A percentile compares a stretch with the other conserved stretches of the same genome.
Conservation (phyloP, 2,888 invertebrate genomes). For the Odontomyia ornata region DNA sequence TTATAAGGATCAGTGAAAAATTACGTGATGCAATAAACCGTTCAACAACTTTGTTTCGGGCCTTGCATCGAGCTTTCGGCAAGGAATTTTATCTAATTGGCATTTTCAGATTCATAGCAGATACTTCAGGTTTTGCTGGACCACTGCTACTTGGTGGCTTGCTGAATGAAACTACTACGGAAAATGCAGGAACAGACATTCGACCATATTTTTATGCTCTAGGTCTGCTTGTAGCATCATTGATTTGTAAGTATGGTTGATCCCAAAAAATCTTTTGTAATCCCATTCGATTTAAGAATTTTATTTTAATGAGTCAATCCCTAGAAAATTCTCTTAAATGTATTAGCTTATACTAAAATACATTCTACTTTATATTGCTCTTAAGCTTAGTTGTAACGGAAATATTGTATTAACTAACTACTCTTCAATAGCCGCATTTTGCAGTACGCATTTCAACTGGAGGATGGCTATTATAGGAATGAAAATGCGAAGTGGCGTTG, state of each 20-base stretch:
- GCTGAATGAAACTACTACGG: slow-evolving; percentile 71
- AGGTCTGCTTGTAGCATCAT: slow-evolving; percentile 72
- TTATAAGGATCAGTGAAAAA: slow-evolving; percentile 58
- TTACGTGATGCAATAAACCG: slow-evolving; percentile 61
- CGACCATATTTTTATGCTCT: slow-evolving; percentile 72
- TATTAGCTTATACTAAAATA: neutral
- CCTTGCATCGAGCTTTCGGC: slow-evolving; percentile 80
- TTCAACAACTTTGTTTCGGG: slow-evolving; percentile 69
- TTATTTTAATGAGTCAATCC: neutral
- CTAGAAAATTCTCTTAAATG: neutral
- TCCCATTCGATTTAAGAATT: neutral
- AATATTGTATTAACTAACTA: slow-evolving; percentile 63
- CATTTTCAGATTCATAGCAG: slow-evolving; percentile 81
- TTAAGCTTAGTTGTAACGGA: no score
- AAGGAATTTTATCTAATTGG: slow-evolving; percentile 86
- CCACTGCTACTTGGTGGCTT: slow-evolving; percentile 87
- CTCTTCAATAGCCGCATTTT: slow-evolving; percentile 73
- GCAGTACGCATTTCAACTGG: slow-evolving; percentile 90
- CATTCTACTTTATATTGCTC: slow-evolving; percentile 11
- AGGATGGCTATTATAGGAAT: slow-evolving; percentile 82
- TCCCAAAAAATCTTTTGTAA: neutral
- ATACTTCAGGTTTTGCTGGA: slow-evolving; percentile 85
- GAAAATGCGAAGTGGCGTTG: slow-evolving; percentile 86
- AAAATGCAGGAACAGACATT: slow-evolving; percentile 73
- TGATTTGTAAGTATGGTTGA: slow-evolving; percentile 70